Base-by-base conservation (phyloP, 2,797 vertebrate genomes). In the Karalla daura region DNA sequence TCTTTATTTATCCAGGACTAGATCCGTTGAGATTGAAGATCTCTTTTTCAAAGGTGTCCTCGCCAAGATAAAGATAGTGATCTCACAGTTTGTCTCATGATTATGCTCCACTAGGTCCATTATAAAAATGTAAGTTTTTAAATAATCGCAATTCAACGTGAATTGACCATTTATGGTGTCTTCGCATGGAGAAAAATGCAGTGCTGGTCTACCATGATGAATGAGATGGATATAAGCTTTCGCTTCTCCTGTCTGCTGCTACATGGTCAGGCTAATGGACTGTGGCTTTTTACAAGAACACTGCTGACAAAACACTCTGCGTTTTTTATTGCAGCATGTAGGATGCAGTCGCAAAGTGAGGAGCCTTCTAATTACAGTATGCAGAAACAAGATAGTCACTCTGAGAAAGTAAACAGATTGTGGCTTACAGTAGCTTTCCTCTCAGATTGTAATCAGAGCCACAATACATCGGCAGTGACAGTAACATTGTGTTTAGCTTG, bases 251-350 rank as follows among this genome's bases (percentile, higher is more conserved):
- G 58, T 55, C 63, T 63, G 49, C 67, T 45, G 52, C 58, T 59
- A 76, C 77, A 68, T 23, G 68, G n/a, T 41, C 59, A 41, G 53
- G 63, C 59, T 76, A 64, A 80, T 76, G 53, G 63, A 44, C 66
- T 67, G 43, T 70, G 66, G 66, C 58, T 71, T 56, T 65, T 35
- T 40, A 53, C 61, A 64, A 51, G 44, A 61, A 28, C 63, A 50
- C 49, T 7, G 15, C 60, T 60, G 63, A 67, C 47, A 54, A 33
- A 50, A 52, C 66, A 45, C 51, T 41, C 39, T 33, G 28, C 28
- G 30, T 50, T 55, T 50, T 55, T 50, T 15, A 51, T 45, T 66
- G 25, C 49, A 40, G 49, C 49, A 44, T 30, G 12, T 24, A 23
- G 35, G 11, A 13, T 1, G 1, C 36, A n/a, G 27, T 37, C 18